Conservation (phyloP, 2,888 invertebrate genomes). For the Lasioglossum figueresi region DNA sequence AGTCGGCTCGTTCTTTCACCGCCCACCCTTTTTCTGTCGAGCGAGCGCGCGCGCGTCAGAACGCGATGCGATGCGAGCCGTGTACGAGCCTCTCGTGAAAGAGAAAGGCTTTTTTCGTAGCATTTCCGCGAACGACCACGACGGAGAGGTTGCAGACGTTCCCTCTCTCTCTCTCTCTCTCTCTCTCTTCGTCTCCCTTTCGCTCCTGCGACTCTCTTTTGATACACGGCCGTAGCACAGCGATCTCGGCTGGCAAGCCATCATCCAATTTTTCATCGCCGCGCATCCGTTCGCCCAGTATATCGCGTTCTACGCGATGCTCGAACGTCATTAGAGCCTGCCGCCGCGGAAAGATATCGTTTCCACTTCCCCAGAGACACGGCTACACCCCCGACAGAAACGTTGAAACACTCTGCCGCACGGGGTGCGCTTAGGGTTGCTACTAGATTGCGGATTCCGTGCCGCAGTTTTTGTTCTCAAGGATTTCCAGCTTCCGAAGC, state of each 20-base stretch:
- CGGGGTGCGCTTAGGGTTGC: neutral
- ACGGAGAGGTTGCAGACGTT: constrained; percentile 1
- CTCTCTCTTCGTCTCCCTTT: neutral
- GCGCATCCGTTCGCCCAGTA: constrained; percentile 35
- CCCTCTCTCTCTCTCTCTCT: neutral
- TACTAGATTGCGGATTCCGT: neutral
- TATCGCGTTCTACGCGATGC: constrained; percentile 34
- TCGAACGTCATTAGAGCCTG: constrained; percentile 55
- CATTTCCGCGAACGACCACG: constrained; percentile 61
- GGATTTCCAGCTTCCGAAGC: neutral
- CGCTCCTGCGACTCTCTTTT: neutral
- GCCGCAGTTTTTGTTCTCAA: too few species aligned
- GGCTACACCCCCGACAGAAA: constrained; percentile 10
- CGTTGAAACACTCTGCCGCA: constrained; percentile 2
- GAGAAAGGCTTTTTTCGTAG: constrained; percentile 65
- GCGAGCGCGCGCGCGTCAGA: neutral
- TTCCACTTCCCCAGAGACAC: constrained; percentile 34
- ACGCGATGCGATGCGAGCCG: neutral
- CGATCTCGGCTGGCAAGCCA: constrained; percentile 22
- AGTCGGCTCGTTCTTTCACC: constrained; percentile 45
- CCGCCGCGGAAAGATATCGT: constrained; percentile 38
- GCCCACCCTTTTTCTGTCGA: neutral
- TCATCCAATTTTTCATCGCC: constrained; percentile 64
- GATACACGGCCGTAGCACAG: neutral
- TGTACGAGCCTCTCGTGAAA: constrained; percentile 48